Evolutionary conservation across 2,797 vertebrate genomes (phyloP).

Genomic region (Pempheris klunzingeri): DNA sequence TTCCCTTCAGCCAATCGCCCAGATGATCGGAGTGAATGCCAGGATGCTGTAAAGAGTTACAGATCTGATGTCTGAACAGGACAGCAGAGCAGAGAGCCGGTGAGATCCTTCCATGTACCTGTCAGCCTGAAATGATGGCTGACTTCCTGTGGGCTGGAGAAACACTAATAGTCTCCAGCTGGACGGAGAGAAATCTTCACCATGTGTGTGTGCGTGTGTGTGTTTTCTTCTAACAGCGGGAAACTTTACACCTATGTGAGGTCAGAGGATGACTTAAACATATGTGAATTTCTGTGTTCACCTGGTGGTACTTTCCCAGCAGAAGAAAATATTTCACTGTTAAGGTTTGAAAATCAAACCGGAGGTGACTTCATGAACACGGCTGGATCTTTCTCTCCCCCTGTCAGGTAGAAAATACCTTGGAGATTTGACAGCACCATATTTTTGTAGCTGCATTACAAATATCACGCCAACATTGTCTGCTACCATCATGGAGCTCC

Average conservation of each 20-base stretch:
- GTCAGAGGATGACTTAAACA: conserved; percentile 77
- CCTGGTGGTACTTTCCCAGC: conserved; percentile 67
- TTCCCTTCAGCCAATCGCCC: conserved; percentile 56
- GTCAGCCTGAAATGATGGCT: conserved; percentile 94
- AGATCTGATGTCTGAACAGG: conserved; percentile 58
- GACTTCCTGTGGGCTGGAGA: conserved; percentile 93
- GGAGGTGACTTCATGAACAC: conserved; percentile 28
- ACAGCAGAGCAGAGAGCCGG: conserved; percentile 80
- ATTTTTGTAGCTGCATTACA: conserved; percentile 25
- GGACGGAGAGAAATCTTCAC: conserved; percentile 71
- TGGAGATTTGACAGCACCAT: not conserved
- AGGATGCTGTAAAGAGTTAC: conserved; percentile 64
- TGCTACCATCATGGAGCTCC: not conserved
- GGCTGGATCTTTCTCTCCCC: conserved; percentile 15
- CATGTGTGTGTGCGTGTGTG: conserved; percentile 48
- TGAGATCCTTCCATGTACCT: conserved; percentile 92
- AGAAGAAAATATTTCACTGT: conserved; percentile 8
- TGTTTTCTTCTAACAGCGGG: conserved; percentile 56
- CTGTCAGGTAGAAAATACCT: conserved; percentile 16
- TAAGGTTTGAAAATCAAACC: conserved; percentile 13
- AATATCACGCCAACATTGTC: conserved; percentile 18
- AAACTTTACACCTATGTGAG: conserved; percentile 80
- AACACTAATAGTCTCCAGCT: conserved; percentile 93
- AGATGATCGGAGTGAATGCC: conserved; percentile 59
- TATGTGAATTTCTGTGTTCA: conserved; percentile 77